Base-by-base conservation (phyloP, 2,888 invertebrate species). In the Drosophila borborema region DNA sequence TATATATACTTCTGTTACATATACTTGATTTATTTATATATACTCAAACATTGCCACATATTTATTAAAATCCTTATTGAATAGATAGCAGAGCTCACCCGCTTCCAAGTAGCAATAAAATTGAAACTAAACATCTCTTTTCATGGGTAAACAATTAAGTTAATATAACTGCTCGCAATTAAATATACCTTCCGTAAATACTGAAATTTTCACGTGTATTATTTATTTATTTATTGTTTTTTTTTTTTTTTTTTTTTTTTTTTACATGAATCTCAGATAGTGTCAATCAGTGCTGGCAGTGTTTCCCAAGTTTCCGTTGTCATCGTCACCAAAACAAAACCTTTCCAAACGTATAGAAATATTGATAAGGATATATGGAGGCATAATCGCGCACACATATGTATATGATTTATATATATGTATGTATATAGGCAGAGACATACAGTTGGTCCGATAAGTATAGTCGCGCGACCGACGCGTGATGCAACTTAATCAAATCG, bases 401-500 rank as follows among this genome's bases (percentile, higher is more conserved):
- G 40, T 53, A 23, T 38, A 45, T 53, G 38, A 38, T 20, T 34
- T 16, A 16, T 48, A 36, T 40, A 23, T 23, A 9, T 40, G 4
- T 23, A 9, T 40, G 4, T 56, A 59, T 63, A 49, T 46, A 61
- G 51, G 28, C 63, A 66, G 62, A 65, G 68, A 67, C 81, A 77
- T 67, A 77, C 68, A 62, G 72, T 75, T 75, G 64, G 73, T 61
- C 73, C 82, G 91, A 90, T 91, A 90, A 90, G 90, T 88, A 87
- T 89, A 89, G 88, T 86, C 90, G 76, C 78, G 82, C 86, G 82
- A 89, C 77, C 59, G 61, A 64, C 78, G 72, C 78, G 89, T 81
- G 89, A 85, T 85, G 89, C 87, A 86, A 80, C 83, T 80, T 87
- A 89, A 85, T 87, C 77, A 82, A 86, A 81, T 83, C 87, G 80